phyloP scores from a whole-genome alignment of 1,140 invertebrate species.

The Pantala flavescens region DNA sequence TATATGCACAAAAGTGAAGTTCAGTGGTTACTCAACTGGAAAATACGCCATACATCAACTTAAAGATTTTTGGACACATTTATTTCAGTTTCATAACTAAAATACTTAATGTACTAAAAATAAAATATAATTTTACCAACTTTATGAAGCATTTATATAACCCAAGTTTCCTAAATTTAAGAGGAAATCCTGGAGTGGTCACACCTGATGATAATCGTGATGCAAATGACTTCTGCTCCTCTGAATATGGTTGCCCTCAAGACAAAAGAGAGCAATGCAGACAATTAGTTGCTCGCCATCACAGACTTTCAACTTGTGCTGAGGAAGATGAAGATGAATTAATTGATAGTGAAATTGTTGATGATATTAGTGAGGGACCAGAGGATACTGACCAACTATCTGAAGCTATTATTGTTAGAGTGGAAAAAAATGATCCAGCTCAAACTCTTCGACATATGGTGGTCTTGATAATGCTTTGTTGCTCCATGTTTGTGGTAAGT shows the following conservation, averaged over 20 bases:
- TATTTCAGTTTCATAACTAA: no score
- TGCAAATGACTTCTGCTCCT: slow-evolving; percentile 35
- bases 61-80: no score
- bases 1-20: no score
- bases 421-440: slow-evolving; percentile 34
- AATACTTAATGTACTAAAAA: no score
- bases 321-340: slow-evolving; percentile 39
- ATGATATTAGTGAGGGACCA: background rate
- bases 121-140: no score
- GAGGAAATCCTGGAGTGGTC: no score
- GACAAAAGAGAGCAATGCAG: slow-evolving; percentile 41
- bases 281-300: slow-evolving; percentile 40
- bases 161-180: no score
- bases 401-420: background rate
- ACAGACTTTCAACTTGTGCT: slow-evolving; percentile 41
- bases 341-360: slow-evolving; percentile 16
- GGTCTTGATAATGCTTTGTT: slow-evolving; percentile 64
- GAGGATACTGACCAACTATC: background rate
- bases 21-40: no score
- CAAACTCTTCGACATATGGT: slow-evolving; percentile 74
- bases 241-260: slow-evolving; percentile 37
- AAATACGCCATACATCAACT: no score
- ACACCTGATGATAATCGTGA: slow-evolving; percentile 1
- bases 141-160: no score
- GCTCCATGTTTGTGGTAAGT: slow-evolving; percentile 82